Evolutionary conservation across 2,113 vertebrate genomes (phyloP), one percentile per base, ranked within the genome.

Genomic region (Perca flavescens): DNA sequence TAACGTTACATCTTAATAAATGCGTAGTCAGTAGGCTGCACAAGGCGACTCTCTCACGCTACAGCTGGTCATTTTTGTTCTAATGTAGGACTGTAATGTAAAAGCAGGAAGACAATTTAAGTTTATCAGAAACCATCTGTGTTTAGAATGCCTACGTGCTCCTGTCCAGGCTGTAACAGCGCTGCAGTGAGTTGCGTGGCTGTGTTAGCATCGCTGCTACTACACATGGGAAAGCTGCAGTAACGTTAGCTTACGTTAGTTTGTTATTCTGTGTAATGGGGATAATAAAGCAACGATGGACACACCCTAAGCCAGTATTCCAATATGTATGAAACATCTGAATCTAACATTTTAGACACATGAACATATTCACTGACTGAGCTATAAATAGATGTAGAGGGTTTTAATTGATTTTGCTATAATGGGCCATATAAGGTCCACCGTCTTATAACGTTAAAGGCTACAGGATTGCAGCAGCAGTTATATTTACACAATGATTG

Each of bases 201-300:
- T 74, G 53, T 40, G 64, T 74, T 79, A 81, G 82, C 79, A 58
- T 72, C 49, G 60, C 58, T 63, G 72, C 71, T 80, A 19, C 53
- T 56, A 9, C 43, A 40, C 22, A 49, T 0, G 21, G 61, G 74
- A 47, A 83, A 80, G 31, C 56, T 61, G 61, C 58, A 22, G 69
- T 8, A 13, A 31, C 7, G 43, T 3, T 34, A n/a, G 66, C 50
- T 43, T 43, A 43, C 40, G 40, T 11, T 43, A 12, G n/a, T 66
- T 43, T 14, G 11, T 53, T 14, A 17, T 5, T 69, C 1, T 10
- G 16, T 43, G 40, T 43, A 43, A 43, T 43, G 40, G 40, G 10
- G 40, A 43, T 43, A 43, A 43, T 43, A 43, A 43, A 40, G 40
- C 8, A 40, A 40, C 40, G 40, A 40, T 9, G 8, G 40, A 40